These are phyloP conservation scores for Trachops cirrhosus DNA, from an alignment of 2,797 vertebrate species.

Conservation along the genomic window DNA sequence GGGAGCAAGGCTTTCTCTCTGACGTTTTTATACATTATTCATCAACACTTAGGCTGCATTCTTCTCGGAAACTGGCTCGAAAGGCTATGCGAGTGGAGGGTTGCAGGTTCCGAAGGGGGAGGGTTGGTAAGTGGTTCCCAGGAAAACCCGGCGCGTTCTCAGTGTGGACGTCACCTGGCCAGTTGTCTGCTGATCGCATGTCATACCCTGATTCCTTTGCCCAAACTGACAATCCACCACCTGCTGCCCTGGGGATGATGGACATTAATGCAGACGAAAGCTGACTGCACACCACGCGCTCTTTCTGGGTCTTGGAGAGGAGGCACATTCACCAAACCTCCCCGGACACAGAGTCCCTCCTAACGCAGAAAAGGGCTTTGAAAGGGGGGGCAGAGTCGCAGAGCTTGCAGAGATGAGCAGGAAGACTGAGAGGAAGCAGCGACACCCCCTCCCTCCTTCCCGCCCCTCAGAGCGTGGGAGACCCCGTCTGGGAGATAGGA, in stretches of 20 bases:
- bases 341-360: constrained; percentile 41
- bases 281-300: constrained; percentile 22
- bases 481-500: not conserved
- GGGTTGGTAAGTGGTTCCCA: constrained; percentile 54
- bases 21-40: constrained; percentile 72
- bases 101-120: constrained; percentile 63
- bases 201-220: not conserved
- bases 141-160: constrained; percentile 49
- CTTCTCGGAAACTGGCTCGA: constrained; percentile 65
- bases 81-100: constrained; percentile 52
- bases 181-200: constrained; percentile 51
- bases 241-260: constrained; percentile 61
- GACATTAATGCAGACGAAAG: constrained; percentile 20
- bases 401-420: not conserved
- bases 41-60: constrained; percentile 67
- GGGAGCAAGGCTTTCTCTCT: constrained; percentile 57
- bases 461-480: accelerated
- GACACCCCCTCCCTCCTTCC: too few species aligned
- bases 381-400: not conserved
- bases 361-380: not conserved
- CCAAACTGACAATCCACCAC: not conserved
- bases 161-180: constrained; percentile 32
- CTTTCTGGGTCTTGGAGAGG: constrained; percentile 44
- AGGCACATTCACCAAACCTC: constrained; percentile 45
- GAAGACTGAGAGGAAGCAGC: not conserved